Evolutionary conservation across 2,888 invertebrate genomes (phyloP).

Genomic region (Sarcophaga variegata): DNA sequence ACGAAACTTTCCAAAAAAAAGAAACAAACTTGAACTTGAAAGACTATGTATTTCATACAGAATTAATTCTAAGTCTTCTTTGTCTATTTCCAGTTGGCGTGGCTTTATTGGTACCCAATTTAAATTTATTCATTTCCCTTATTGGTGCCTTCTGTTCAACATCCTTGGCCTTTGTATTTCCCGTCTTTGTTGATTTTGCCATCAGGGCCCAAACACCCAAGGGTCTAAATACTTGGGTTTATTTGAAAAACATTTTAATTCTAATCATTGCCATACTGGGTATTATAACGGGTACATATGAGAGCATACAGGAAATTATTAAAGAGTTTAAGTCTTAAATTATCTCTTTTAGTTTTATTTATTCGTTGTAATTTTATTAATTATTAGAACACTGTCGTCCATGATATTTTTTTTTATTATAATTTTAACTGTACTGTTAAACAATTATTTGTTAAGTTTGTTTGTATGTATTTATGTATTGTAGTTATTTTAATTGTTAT

Average conservation of each 20-base stretch:
- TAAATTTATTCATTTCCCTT: constrained; percentile 93
- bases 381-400: neutral
- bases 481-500: constrained; percentile 15
- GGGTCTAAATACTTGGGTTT: constrained; percentile 81
- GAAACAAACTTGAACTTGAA: neutral
- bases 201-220: constrained; percentile 85
- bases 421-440: neutral
- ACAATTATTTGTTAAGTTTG: constrained; percentile 31
- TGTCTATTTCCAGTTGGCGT: constrained; percentile 86
- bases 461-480: constrained; percentile 14
- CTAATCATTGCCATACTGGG: constrained; percentile 87
- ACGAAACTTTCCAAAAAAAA: neutral
- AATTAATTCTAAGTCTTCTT: neutral
- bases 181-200: constrained; percentile 92
- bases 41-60: no score
- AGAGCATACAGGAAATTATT: constrained; percentile 86
- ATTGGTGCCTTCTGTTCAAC: constrained; percentile 96
- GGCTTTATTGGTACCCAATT: constrained; percentile 92
- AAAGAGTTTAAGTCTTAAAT: constrained; percentile 72
- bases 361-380: neutral
- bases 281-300: constrained; percentile 89
- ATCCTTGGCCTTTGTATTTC: constrained; percentile 92
- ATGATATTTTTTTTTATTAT: constrained; percentile 24
- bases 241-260: constrained; percentile 85
- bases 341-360: neutral